Percentiles rank a stretch among this genome's conserved stretches.
These are phyloP conservation scores for Anthopleura xanthogrammica DNA, from an alignment of 92 coral and sea anemone genomes.

Conservation along the genomic window DNA sequence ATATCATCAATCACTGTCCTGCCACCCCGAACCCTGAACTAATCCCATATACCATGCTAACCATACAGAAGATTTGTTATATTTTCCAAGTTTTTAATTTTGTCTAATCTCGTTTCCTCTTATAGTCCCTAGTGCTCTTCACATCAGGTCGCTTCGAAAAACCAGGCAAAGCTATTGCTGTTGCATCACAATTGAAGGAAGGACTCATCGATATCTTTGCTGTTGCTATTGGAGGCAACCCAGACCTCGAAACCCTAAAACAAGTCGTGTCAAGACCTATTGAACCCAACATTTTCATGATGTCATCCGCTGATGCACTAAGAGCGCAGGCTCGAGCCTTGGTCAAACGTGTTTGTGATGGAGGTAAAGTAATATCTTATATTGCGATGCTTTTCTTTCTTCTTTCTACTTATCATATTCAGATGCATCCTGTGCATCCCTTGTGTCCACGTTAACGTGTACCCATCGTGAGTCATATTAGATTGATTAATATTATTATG, in stretches of 20 bases:
- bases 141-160: constrained; percentile 43
- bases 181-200: constrained; percentile 30
- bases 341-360: constrained; percentile 72
- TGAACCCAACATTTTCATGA: constrained; percentile 75
- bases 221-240: constrained; percentile 67
- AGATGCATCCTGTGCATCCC: no score
- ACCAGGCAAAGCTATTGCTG: constrained; percentile 31
- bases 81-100: neutral
- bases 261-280: constrained; percentile 64
- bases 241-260: constrained; percentile 61
- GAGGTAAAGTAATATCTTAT: constrained; percentile 40
- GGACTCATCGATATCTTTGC: constrained; percentile 55
- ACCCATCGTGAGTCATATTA: no score
- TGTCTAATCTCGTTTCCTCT: neutral
- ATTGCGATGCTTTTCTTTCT: no score
- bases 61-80: neutral
- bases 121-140: constrained; percentile 34
- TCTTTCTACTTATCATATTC: no score
- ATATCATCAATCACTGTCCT: no score
- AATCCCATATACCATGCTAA: neutral
- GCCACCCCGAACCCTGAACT: neutral
- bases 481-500: no score
- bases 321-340: constrained; percentile 63
- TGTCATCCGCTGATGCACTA: constrained; percentile 74
- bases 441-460: no score